Percentiles rank a stretch among this genome's conserved stretches.
Conservation (phyloP, 2,113 vertebrate species). For the Coracopsis vasa region DNA sequence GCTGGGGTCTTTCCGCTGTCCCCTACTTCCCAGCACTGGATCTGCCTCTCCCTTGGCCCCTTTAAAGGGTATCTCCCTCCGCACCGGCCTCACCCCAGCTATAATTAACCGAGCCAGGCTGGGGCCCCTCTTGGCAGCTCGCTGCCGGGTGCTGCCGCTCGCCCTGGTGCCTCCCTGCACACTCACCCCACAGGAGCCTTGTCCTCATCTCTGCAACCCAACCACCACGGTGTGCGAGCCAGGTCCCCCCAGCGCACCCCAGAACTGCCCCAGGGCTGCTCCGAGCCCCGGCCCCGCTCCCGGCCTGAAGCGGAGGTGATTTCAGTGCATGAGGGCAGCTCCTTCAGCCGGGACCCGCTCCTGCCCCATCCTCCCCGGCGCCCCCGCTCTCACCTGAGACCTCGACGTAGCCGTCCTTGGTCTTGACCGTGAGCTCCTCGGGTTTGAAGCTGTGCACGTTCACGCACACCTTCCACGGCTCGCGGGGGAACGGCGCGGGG, state of each 20-base stretch:
- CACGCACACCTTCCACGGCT: constrained; percentile 99
- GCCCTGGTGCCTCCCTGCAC: neutral
- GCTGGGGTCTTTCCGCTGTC: neutral
- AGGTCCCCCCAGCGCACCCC: neutral
- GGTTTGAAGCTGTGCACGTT: constrained; percentile 97
- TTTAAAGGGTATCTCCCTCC: constrained; percentile 46
- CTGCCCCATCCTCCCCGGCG: fast-evolving
- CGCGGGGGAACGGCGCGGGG: constrained; percentile 78
- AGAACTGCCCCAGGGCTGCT: neutral
- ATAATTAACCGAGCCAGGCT: constrained; percentile 24
- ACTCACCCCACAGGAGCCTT: neutral
- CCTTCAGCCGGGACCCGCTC: neutral
- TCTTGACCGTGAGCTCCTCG: constrained; percentile 91
- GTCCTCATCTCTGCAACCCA: neutral
- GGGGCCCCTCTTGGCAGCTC: constrained; percentile 14
- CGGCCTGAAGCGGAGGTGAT: neutral
- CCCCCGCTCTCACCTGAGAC: constrained; percentile 87
- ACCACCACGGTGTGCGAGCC: fast-evolving
- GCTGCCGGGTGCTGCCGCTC: neutral
- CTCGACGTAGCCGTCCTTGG: constrained; percentile 94
- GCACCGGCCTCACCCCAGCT: neutral
- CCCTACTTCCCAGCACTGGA: neutral
- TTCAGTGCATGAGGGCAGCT: neutral
- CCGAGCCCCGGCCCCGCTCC: neutral
- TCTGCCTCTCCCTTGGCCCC: neutral